A percentile compares a stretch with the other conserved stretches of the same genome.
Evolutionary conservation across 2,888 invertebrate species (phyloP).

Genomic region (Xanthia icteritia): DNA sequence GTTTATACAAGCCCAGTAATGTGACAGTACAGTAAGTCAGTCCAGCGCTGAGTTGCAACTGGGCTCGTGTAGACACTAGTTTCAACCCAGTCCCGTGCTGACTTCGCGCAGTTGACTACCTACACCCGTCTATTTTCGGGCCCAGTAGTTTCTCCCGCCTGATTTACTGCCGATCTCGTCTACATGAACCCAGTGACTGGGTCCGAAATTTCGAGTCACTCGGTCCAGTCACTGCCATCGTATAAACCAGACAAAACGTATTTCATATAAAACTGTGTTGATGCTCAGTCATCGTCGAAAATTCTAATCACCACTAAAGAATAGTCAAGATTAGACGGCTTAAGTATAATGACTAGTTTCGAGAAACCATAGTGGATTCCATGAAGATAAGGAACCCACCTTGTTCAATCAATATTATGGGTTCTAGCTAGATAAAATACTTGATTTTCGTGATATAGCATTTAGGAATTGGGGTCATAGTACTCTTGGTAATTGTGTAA

Average conservation of each 20-base stretch:
- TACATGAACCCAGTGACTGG: no score
- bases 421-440: conserved; percentile 34
- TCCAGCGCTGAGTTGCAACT: neutral
- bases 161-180: no score
- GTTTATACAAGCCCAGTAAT: neutral
- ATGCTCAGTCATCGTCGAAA: neutral
- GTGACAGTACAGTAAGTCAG: neutral
- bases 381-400: conserved; percentile 42
- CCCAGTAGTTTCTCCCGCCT: no score
- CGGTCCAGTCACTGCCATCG: no score
- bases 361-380: conserved; percentile 48
- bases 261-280: neutral
- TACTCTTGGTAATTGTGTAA: conserved; percentile 23
- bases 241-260: neutral
- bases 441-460: conserved; percentile 13
- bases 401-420: conserved; percentile 52
- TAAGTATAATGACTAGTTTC: conserved; percentile 22
- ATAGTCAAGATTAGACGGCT: conserved; percentile 39
- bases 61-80: neutral
- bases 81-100: neutral
- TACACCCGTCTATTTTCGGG: no score
- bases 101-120: neutral
- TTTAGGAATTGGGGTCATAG: conserved; percentile 21
- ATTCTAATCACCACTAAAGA: neutral
- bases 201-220: no score